Conservation (phyloP, 2,797 vertebrate genomes). For the Macroramphosus scolopax region DNA sequence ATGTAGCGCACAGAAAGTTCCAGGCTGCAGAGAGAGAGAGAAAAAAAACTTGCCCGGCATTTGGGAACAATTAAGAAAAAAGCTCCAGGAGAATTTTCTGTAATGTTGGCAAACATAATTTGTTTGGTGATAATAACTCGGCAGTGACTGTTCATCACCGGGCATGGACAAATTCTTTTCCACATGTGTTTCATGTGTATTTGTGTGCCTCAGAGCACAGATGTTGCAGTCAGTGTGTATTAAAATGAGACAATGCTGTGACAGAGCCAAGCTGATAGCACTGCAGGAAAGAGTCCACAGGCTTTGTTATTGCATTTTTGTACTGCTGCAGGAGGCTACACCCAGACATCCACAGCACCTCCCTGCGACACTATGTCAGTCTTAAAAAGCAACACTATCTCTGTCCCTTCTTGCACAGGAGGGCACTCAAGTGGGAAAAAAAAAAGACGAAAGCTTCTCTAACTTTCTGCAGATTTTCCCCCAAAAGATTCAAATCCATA, state of each 20-base stretch:
- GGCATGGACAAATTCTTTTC: constrained; percentile 35
- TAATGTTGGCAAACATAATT: too few relatives aligned
- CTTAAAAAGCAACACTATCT: too few relatives aligned
- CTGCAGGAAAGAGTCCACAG: constrained; percentile 49
- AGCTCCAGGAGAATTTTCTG: constrained; percentile 33
- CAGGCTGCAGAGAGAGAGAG: constrained; percentile 46
- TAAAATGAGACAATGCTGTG: constrained; percentile 41
- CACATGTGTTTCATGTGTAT: constrained; percentile 17
- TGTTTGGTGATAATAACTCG: not conserved
- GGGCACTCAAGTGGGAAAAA: not conserved
- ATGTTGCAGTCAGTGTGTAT: too few relatives aligned
- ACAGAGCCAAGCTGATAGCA: constrained; percentile 42
- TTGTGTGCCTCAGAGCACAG: constrained; percentile 17
- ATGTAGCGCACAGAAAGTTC: constrained; percentile 54
- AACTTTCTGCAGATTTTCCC: constrained; percentile 2
- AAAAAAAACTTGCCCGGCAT: constrained; percentile 42
- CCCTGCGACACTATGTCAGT: constrained; percentile 42
- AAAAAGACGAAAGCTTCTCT: constrained; percentile 13
- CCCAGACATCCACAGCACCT: constrained; percentile 61
- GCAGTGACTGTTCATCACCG: constrained; percentile 27
- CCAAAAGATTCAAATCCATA: constrained; percentile 10
- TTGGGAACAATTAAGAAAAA: constrained; percentile 54
- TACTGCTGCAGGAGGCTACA: constrained; percentile 61
- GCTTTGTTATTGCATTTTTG: constrained; percentile 71
- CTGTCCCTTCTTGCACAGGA: too few relatives aligned